Percentiles rank a stretch among this genome's conserved stretches.
phyloP scores from a whole-genome alignment of 2,888 invertebrate genomes.

The Anticlea derivata region DNA sequence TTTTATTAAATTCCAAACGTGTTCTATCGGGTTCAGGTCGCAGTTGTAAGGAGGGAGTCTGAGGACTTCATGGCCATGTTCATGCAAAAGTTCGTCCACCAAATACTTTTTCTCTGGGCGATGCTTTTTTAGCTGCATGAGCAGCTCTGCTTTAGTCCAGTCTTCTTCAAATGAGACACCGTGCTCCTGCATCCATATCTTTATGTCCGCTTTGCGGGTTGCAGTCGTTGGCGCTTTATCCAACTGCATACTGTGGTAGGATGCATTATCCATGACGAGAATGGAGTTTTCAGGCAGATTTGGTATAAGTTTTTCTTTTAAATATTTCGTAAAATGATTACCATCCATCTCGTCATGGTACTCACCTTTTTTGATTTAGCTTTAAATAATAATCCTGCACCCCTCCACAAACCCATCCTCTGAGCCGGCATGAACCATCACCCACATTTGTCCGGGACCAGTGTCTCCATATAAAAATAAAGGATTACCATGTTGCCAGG shows the following conservation, averaged over 20 bases:
- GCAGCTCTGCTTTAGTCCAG: conserved; percentile 22
- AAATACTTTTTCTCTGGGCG: conserved; percentile 11
- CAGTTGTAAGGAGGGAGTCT: conserved; percentile 1
- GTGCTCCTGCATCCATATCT: conserved; percentile 36
- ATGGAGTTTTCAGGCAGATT: too few species aligned
- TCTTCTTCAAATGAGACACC: conserved; percentile 34
- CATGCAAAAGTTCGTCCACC: conserved; percentile 15
- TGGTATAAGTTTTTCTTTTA: not conserved
- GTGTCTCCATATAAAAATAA: too few species aligned
- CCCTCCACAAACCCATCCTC: conserved; percentile 25
- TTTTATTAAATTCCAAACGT: not conserved
- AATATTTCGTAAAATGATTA: too few species aligned
- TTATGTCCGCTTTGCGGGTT: conserved; percentile 31
- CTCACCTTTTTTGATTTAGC: too few species aligned
- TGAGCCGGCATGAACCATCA: conserved; percentile 24
- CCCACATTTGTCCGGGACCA: conserved; percentile 7
- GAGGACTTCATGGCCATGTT: not conserved
- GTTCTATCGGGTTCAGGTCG: conserved; percentile 2
- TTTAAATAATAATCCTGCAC: conserved; percentile 23
- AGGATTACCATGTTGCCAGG: too few species aligned
- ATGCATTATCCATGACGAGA: too few species aligned
- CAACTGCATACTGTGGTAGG: too few species aligned
- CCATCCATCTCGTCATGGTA: too few species aligned
- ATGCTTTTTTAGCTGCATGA: conserved; percentile 9
- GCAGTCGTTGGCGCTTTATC: conserved; percentile 29